Base-by-base conservation (phyloP, 2,888 invertebrate genomes). In the Drosophila lacicola region DNA sequence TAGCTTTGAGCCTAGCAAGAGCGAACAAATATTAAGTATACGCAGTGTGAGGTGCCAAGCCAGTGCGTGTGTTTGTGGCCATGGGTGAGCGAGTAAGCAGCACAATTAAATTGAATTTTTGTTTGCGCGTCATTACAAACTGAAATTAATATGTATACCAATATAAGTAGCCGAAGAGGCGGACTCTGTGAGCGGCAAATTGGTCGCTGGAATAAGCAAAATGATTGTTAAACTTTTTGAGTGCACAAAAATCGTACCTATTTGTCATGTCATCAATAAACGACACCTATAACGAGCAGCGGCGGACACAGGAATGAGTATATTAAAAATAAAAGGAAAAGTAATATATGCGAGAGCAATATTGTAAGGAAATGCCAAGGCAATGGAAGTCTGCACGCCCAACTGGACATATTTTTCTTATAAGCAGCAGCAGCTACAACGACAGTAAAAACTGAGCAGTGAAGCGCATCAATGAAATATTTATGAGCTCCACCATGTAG, bases 231-330 rank as follows among this genome's bases (percentile, higher is more conserved):
- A 88, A 88, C 62, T 74, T 77, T 65, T 63, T 51, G 45, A 70
- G 69, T 63, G 70, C 63, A 66, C 65, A 88, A 74, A 85, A 82
- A 89, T 85, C 80, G 83, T 82, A 82, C 71, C 86, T 85, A 80
- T 86, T 89, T 89, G 83, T 86, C 86, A 85, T 86, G 88, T 88
- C 88, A 89, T 90, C 87, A 89, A 90, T 90, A 88, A 88, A 65
- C 71, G 76, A 63, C 62, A 61, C 71, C 67, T 56, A 51, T 42
- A 57, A 65, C 54, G 54, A 65, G 44, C 47, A 50, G 45, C 37
- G 36, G 47, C 14, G 53, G 64, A 37, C 25, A 41, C 25, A 37
- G 41, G 17, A 85, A 89, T 88, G 74, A 81, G 70, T 75, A 87
- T 84, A 87, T 87, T 87, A 72, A 82, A 81, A 72, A 68, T 44